Evolutionary conservation across 2,797 vertebrate genomes (phyloP).

Genomic region (Clarias fuscus): DNA sequence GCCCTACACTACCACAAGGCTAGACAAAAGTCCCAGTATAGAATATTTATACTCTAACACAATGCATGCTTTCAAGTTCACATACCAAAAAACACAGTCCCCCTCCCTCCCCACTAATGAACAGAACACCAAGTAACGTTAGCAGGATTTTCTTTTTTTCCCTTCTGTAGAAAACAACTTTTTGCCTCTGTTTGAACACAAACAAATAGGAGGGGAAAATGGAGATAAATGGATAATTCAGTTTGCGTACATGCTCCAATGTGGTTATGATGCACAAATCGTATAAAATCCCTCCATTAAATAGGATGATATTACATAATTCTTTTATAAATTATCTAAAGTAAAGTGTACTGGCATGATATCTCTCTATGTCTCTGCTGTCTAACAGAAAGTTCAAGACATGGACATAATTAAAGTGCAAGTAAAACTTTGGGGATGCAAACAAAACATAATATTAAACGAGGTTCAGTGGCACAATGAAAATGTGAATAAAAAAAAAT

Average conservation of each 20-base stretch:
- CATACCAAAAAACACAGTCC: slow-evolving; percentile 61
- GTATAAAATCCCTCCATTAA: slow-evolving; percentile 5
- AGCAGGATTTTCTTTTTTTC: neutral
- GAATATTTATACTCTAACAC: slow-evolving; percentile 71
- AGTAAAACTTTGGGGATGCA: slow-evolving; percentile 34
- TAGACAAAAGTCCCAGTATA: slow-evolving; percentile 70
- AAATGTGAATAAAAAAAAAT: neutral
- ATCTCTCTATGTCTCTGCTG: slow-evolving; percentile 22
- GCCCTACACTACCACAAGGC: slow-evolving; percentile 71
- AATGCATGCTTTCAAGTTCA: slow-evolving; percentile 74
- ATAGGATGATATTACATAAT: slow-evolving; percentile 1
- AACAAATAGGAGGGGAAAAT: slow-evolving; percentile 18
- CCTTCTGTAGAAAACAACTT: slow-evolving; percentile 23
- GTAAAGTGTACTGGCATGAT: slow-evolving; percentile 44
- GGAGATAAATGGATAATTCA: slow-evolving; percentile 19
- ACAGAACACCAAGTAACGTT: slow-evolving; percentile 28
- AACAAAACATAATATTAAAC: slow-evolving; percentile 28
- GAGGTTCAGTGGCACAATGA: slow-evolving; percentile 14
- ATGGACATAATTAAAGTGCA: slow-evolving; percentile 38
- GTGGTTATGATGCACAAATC: slow-evolving; percentile 23
- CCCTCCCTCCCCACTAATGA: neutral
- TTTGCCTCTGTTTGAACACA: slow-evolving; percentile 42
- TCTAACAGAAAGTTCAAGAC: slow-evolving; percentile 31
- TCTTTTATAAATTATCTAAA: slow-evolving; percentile 53
- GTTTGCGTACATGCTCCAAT: slow-evolving; percentile 24